Evolutionary conservation across 2,113 vertebrate species (phyloP).

Genomic region (Chaetodon trifascialis): DNA sequence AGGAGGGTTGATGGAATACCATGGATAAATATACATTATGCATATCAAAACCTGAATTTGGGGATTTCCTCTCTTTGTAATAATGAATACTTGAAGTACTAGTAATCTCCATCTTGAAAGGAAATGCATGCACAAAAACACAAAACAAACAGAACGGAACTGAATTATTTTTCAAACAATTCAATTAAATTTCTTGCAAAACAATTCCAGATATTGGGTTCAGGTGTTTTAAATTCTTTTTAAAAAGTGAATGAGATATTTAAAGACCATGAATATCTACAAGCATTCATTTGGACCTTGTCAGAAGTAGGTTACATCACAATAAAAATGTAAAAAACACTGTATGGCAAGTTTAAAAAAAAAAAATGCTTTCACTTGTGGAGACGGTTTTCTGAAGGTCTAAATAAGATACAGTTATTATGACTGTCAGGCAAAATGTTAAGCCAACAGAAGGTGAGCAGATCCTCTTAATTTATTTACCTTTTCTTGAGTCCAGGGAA

Average conservation of each 20-base stretch:
- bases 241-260: neutral
- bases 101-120: neutral
- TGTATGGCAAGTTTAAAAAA: neutral
- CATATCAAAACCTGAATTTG: neutral
- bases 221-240: neutral
- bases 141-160: neutral
- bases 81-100: neutral
- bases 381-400: neutral
- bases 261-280: neutral
- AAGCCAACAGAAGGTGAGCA: neutral
- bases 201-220: neutral
- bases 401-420: neutral
- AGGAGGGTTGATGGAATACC: neutral
- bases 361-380: neutral
- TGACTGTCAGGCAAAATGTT: neutral
- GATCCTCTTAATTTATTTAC: conserved; percentile 54
- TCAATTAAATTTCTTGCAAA: neutral
- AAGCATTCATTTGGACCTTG: neutral
- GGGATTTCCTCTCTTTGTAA: neutral
- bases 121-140: neutral
- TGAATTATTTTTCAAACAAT: neutral
- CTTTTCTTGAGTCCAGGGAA: conserved; percentile 83
- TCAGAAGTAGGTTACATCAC: neutral
- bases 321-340: neutral
- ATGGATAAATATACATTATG: neutral